Percentiles rank a stretch among this genome's conserved stretches.
Evolutionary conservation across 2,797 vertebrate species (phyloP).

Genomic region (Hafferia zeledoni): DNA sequence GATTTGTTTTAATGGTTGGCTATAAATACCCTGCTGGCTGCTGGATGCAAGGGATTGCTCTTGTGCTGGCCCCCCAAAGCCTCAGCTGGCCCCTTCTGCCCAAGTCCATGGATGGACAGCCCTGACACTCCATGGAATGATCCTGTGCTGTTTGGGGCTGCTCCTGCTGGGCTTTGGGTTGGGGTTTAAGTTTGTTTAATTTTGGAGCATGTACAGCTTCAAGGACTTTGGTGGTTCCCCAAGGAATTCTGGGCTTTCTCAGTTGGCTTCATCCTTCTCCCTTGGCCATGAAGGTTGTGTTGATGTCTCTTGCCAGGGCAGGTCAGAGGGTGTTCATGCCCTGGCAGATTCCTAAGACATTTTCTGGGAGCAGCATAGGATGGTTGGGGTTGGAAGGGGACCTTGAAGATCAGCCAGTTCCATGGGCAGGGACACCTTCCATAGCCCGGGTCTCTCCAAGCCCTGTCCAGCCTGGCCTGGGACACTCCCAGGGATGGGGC

Average conservation of each 20-base stretch:
- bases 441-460: neutral
- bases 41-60: neutral
- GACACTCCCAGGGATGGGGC: neutral
- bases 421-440: neutral
- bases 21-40: conserved; percentile 4
- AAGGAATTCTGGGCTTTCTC: neutral
- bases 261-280: neutral
- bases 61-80: neutral
- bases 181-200: neutral
- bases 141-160: neutral
- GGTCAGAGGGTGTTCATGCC: neutral
- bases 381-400: too few species aligned
- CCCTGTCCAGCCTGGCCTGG: neutral
- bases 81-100: neutral
- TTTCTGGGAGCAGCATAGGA: too few species aligned
- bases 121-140: neutral
- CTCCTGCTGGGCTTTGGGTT: neutral
- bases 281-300: neutral
- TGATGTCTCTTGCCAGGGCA: neutral
- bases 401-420: too few species aligned
- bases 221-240: neutral
- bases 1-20: conserved; percentile 28
- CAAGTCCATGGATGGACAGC: neutral
- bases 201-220: neutral
- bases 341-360: neutral